Evolutionary conservation across 2,113 vertebrate genomes (phyloP).

Genomic region (Sardina pilchardus): DNA sequence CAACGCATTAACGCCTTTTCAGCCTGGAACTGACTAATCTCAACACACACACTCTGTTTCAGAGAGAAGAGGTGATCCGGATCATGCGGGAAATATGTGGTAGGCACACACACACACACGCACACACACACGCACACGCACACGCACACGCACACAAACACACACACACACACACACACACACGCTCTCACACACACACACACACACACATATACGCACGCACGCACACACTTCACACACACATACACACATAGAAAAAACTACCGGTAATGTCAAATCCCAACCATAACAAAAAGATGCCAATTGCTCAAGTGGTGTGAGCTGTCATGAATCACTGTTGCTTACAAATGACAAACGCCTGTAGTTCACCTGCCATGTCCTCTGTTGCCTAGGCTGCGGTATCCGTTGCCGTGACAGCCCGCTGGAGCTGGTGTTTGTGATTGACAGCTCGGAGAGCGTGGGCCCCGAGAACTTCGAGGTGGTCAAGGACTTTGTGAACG

Average conservation of each 20-base stretch:
- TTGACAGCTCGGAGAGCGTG: slow-evolving; percentile 88
- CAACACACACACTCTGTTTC: slow-evolving; percentile 39
- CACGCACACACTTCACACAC: too few species aligned
- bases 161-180: too few species aligned
- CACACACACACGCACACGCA: too few species aligned
- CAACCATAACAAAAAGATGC: too few species aligned
- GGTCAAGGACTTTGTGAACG: slow-evolving; percentile 81
- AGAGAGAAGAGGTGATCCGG: slow-evolving; percentile 85
- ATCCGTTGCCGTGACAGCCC: slow-evolving; percentile 75
- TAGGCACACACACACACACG: slow-evolving; percentile 60
- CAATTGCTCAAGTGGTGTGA: too few species aligned
- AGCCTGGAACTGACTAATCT: background rate
- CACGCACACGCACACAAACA: too few species aligned
- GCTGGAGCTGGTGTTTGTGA: slow-evolving; percentile 84
- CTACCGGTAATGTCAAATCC: too few species aligned
- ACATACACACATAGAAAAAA: too few species aligned
- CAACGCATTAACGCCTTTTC: background rate
- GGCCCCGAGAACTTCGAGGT: slow-evolving; percentile 81
- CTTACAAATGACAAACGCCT: too few species aligned
- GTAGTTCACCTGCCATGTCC: background rate
- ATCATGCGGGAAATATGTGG: slow-evolving; percentile 86
- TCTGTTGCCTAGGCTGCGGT: slow-evolving; percentile 76
- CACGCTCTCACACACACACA: too few species aligned
- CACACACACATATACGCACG: too few species aligned
- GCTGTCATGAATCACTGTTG: too few species aligned